Base-by-base conservation (phyloP, 2,888 invertebrate genomes). In the Zaprionus lineosus region DNA sequence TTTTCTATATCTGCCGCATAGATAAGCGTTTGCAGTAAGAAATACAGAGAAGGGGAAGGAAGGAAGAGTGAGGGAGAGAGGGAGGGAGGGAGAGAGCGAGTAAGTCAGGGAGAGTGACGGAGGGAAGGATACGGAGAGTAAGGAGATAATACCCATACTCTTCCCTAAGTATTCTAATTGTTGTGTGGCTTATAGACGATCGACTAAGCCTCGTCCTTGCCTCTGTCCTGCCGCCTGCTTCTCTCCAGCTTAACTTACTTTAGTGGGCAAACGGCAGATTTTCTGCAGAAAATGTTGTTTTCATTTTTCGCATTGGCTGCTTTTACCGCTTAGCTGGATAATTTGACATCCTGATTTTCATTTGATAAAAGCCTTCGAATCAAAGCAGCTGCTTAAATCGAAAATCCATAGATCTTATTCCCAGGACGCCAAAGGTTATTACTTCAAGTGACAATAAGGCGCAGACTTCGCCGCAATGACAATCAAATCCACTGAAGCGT, bases 211-310 rank as follows among this genome's bases (percentile, higher is more conserved):
- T 51, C 37, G 29, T 40, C 37, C 53, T 43, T 40, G 43, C 36
- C 44, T 37, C 24, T 21, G n/a, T 11, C 29, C 39, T 56, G n/a
- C 24, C 8, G 34, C 9, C 37, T 70, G 50, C 48, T n/a, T 59
- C 46, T 40, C 60, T 55, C 18, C 67, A 71, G 81, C 76, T 84
- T 86, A 86, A 82, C 78, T 77, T 87, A 78, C 78, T 82, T 87
- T 86, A 77, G 84, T 84, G 74, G 86, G 85, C 84, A 74, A 82
- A 72, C 77, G 77, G 58, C 65, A 65, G 56, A 56, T 68, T 77
- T 84, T 77, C 71, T 28, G 24, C 28, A 41, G 64, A 84, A 77
- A 56, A 70, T 53, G 44, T 46, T 7, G 39, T 52, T 72, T 53
- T 46, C 41, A 48, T 52, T 56, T 65, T n/a, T 60, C 29, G 53